Conservation (phyloP, 1,140 invertebrate genomes). For the Drosophila bipectinata region DNA sequence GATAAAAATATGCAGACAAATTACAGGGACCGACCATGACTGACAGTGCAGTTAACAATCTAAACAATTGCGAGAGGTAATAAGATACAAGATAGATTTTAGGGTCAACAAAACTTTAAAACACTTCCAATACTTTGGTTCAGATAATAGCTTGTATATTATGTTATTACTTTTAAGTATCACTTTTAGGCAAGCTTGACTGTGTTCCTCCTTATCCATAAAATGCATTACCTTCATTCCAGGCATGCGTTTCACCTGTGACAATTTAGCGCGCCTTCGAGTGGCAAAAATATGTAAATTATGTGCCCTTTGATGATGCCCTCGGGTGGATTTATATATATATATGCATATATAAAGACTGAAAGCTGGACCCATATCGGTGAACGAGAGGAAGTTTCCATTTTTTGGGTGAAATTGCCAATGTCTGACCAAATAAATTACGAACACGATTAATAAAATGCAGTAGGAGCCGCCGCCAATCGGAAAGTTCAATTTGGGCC, state of each 20-base stretch:
- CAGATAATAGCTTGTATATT: background rate
- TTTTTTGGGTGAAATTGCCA: conserved; percentile 76
- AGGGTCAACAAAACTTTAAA: background rate
- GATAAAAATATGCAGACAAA: conserved; percentile 63
- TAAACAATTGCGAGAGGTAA: conserved; percentile 17
- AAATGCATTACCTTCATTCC: conserved; percentile 8
- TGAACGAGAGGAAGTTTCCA: conserved; percentile 61
- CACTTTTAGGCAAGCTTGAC: conserved; percentile 12
- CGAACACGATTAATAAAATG: conserved; percentile 81
- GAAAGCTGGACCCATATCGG: background rate
- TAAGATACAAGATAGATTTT: conserved; percentile 13
- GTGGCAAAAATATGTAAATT: conserved; percentile 75
- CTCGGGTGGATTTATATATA: conserved; percentile 17
- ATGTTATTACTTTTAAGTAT: background rate
- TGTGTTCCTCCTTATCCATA: conserved; percentile 14
- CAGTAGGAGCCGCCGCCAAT: conserved; percentile 38
- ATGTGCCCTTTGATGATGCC: conserved; percentile 47
- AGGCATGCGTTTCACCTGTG: conserved; percentile 74
- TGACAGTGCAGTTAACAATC: conserved; percentile 46
- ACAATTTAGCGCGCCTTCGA: conserved; percentile 64
- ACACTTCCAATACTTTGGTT: background rate
- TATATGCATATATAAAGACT: background rate
- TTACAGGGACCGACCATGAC: conserved; percentile 42
- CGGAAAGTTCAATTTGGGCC: conserved; percentile 74
- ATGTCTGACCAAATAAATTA: conserved; percentile 80